Percentiles rank a stretch among this genome's conserved stretches.
These are phyloP conservation scores for Calyptomena viridis DNA, from an alignment of 2,113 vertebrate genomes.

Conservation along the genomic window DNA sequence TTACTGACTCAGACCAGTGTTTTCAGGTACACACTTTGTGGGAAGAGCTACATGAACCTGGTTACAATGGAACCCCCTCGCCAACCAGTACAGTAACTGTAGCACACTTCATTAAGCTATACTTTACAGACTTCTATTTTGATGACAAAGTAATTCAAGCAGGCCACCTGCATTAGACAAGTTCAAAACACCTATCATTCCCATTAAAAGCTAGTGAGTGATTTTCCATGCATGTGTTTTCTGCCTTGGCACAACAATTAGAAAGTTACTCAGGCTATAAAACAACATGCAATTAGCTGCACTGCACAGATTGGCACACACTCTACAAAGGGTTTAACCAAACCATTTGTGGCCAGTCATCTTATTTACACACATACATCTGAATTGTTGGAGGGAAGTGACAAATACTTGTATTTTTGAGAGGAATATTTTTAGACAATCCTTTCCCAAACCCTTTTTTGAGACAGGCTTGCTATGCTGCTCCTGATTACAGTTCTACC, in stretches of 20 bases:
- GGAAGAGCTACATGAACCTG: background rate
- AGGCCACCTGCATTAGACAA: background rate
- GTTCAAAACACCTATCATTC: background rate
- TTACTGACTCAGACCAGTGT: background rate
- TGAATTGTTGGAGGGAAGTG: background rate
- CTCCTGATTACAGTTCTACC: background rate
- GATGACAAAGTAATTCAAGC: background rate
- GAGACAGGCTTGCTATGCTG: background rate
- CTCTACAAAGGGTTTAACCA: background rate
- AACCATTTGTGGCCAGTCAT: background rate
- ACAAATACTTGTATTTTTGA: background rate
- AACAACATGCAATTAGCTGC: background rate
- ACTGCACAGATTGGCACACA: background rate
- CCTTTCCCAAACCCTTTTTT: background rate
- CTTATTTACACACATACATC: background rate
- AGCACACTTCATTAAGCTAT: background rate
- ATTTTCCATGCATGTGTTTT: background rate
- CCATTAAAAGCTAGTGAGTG: background rate
- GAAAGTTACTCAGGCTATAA: background rate
- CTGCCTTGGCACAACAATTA: background rate
- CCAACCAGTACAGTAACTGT: background rate
- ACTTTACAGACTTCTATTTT: background rate
- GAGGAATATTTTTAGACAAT: background rate
- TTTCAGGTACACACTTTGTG: background rate
- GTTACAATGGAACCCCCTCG: background rate